Evolutionary conservation across 1,140 invertebrate genomes (phyloP).

Genomic region (Formica exsecta): DNA sequence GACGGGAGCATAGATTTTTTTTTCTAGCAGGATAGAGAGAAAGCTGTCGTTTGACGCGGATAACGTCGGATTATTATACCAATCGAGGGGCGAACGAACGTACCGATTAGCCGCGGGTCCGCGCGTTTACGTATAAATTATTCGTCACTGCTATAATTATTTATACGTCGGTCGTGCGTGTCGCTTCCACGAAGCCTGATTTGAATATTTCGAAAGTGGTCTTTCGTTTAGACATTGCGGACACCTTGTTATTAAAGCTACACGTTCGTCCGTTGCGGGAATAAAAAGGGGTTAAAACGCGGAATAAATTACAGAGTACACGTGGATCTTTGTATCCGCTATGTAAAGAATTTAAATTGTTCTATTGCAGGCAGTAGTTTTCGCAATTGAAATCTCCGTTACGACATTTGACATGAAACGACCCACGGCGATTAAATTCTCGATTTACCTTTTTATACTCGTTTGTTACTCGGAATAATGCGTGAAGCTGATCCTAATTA

Average conservation of each 20-base stretch:
- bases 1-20: neutral
- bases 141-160: slow-evolving; percentile 76
- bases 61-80: slow-evolving; percentile 73
- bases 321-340: slow-evolving; percentile 62
- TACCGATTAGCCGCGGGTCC: slow-evolving; percentile 67
- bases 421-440: slow-evolving; percentile 45
- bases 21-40: neutral
- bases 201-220: slow-evolving; percentile 78
- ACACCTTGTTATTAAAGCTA: slow-evolving; percentile 76
- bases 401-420: slow-evolving; percentile 47
- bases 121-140: slow-evolving; percentile 76
- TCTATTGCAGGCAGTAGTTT: slow-evolving; percentile 63
- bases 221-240: slow-evolving; percentile 73
- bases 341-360: slow-evolving; percentile 73
- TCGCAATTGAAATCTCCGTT: slow-evolving; percentile 68
- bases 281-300: slow-evolving; percentile 45
- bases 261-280: slow-evolving; percentile 54
- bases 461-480: neutral
- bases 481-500: neutral
- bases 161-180: slow-evolving; percentile 69
- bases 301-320: slow-evolving; percentile 72
- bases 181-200: slow-evolving; percentile 77
- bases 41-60: slow-evolving; percentile 67
- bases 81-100: slow-evolving; percentile 44
- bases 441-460: slow-evolving; percentile 2